A percentile compares a stretch with the other conserved stretches of the same genome.
Conservation (phyloP, 1,140 invertebrate genomes). For the Chironomus tepperi region DNA sequence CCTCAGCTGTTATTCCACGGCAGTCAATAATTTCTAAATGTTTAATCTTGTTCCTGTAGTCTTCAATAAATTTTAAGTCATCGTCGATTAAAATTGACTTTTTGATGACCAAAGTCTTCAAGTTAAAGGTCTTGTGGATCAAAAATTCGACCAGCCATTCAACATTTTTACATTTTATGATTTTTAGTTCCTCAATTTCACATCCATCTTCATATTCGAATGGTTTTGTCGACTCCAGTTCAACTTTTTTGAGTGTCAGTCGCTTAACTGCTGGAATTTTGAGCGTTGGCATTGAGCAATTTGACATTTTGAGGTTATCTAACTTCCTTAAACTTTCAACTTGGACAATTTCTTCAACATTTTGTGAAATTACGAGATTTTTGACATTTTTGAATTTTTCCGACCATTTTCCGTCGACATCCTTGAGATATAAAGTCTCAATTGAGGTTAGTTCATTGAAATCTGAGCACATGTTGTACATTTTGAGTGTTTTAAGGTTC, state of each 20-base stretch:
- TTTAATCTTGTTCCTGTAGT: neutral
- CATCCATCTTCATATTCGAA: neutral
- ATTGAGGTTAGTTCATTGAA: neutral
- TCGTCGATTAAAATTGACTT: neutral
- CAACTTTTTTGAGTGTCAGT: neutral
- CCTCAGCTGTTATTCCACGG: neutral
- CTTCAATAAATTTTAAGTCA: neutral
- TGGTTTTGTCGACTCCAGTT: neutral
- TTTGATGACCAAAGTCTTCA: neutral
- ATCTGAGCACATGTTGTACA: neutral
- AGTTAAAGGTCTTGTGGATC: neutral
- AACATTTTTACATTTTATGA: neutral
- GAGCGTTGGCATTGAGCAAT: neutral
- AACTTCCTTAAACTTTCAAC: neutral
- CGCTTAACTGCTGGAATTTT: neutral
- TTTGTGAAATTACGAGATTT: neutral
- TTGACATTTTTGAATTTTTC: neutral
- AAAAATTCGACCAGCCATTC: neutral
- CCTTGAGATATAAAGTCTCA: neutral
- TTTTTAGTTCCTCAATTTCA: neutral
- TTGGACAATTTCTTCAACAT: neutral
- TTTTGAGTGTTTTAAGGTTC: neutral
- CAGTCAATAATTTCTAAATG: neutral
- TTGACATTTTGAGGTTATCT: neutral
- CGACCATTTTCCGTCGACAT: neutral